phyloP scores from a whole-genome alignment of 2,888 invertebrate genomes.

The Epicampocera succincta region DNA sequence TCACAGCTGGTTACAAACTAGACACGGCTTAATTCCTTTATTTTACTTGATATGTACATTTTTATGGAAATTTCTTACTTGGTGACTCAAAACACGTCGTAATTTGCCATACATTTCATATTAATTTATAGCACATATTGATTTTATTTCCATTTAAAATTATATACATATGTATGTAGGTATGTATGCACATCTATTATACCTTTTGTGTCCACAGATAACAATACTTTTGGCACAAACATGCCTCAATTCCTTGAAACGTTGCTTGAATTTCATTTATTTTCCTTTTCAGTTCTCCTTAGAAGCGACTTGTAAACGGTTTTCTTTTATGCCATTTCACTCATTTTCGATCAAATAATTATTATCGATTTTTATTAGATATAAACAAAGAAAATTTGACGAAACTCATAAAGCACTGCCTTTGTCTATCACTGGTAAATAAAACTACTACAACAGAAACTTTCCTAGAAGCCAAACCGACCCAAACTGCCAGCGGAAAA shows the following conservation, averaged over 20 bases:
- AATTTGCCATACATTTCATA: too few relatives aligned
- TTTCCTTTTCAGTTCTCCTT: neutral
- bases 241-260: slow-evolving; percentile 71
- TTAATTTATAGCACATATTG: too few relatives aligned
- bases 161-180: too few relatives aligned
- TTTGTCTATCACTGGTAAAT: slow-evolving; percentile 35
- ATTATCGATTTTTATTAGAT: slow-evolving; percentile 44
- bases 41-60: too few relatives aligned
- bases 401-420: slow-evolving; percentile 28
- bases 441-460: slow-evolving; percentile 42
- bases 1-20: too few relatives aligned
- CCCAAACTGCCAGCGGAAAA: slow-evolving; percentile 12
- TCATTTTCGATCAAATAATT: neutral
- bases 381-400: slow-evolving; percentile 16
- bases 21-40: too few relatives aligned
- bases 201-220: slow-evolving; percentile 73
- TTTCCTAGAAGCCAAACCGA: slow-evolving; percentile 37
- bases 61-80: too few relatives aligned
- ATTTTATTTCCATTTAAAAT: too few relatives aligned
- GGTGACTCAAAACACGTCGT: too few relatives aligned
- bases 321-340: slow-evolving; percentile 3
- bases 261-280: slow-evolving; percentile 74
- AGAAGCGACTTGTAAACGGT: neutral
- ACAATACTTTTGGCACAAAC: slow-evolving; percentile 69
- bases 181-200: slow-evolving; percentile 19